Evolutionary conservation across 2,797 vertebrate species (phyloP), one percentile per base, ranked within the genome.

Genomic region (Sternarchorhynchus goeldii): DNA sequence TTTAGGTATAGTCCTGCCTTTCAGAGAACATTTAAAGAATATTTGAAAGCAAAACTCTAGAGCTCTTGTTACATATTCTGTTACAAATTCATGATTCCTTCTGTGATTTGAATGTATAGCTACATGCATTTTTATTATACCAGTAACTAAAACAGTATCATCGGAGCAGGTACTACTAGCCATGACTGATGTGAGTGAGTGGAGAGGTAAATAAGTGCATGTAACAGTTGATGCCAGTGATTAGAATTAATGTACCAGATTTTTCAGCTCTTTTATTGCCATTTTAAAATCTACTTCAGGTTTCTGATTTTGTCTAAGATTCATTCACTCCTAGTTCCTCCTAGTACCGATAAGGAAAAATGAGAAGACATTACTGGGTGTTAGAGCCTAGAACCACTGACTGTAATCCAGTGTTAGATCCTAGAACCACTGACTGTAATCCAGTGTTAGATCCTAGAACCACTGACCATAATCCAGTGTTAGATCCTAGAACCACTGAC

Each of bases 361-460:
- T 50, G 45, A 50, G 18, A 32, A 12, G 7, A 6, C 45, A 45
- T 10, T 2, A 25, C 6, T 34, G 5, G 31, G n/a, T 34, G 36
- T 36, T 6, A n/a, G 1, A 6, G 34, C 20, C 12, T 8, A 29
- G 66, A 7, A 8, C 66, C 17, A 59, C 71, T 50, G 36, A 83
- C 82, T 96, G 0, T 99, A 93, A 88, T 99, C 98, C 85, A 97
- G 84, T n/a, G n/a, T n/a, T n/a, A n/a, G n/a, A n/a, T 25, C 95
- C 96, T 87, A 96, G 99, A 79, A 99, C 95, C 92, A 65, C 31
- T 21, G 25, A 76, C 29, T 16, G 0, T 10, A 32, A 60, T 39
- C 55, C 64, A 60, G 34, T 39, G 5, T 16, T 36, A 12, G 5
- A 77, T 14, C n/a, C 34, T n/a, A n/a, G n/a, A n/a, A n/a, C n/a